A percentile compares a stretch with the other conserved stretches of the same genome.
These are phyloP conservation scores for Sympetrum striolatum DNA, from an alignment of 2,888 invertebrate genomes.

Conservation along the genomic window DNA sequence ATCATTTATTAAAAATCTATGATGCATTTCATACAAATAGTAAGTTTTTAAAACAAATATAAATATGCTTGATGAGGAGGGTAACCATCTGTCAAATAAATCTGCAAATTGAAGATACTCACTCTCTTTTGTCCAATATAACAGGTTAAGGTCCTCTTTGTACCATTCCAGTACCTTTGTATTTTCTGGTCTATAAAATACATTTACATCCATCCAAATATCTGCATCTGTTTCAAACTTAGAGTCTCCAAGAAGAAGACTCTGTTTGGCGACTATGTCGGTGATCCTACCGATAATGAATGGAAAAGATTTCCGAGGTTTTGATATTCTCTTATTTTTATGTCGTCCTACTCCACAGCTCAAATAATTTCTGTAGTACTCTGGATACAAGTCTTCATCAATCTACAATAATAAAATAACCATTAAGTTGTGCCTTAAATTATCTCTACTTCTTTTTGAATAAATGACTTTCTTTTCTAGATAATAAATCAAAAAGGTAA, in stretches of 20 bases:
- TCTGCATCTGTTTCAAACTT: constrained; percentile 62
- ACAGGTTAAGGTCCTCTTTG: constrained; percentile 72
- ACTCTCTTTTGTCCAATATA: constrained; percentile 82
- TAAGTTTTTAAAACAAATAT: constrained; percentile 43
- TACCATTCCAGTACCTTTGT: constrained; percentile 66
- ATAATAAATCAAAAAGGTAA: too few relatives aligned
- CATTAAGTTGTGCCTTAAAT: too few relatives aligned
- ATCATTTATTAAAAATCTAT: too few relatives aligned
- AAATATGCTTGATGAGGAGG: background rate
- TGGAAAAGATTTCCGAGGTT: constrained; percentile 75
- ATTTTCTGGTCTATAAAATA: constrained; percentile 79
- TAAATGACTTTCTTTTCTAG: too few relatives aligned
- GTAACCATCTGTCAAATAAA: background rate
- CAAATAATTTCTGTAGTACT: constrained; percentile 78
- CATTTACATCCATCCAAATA: constrained; percentile 70
- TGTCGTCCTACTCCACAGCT: constrained; percentile 56
- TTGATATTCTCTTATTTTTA: constrained; percentile 72
- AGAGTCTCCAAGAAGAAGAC: background rate
- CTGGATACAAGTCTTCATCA: constrained; percentile 79
- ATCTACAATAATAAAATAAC: constrained; percentile 55
- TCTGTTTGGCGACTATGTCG: constrained; percentile 65
- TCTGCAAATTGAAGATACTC: constrained; percentile 49
- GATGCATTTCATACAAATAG: background rate
- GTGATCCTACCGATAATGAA: constrained; percentile 76
- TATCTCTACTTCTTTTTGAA: too few relatives aligned